Evolutionary conservation across 2,113 vertebrate genomes (phyloP).

Genomic region (Spheniscus mendiculus): DNA sequence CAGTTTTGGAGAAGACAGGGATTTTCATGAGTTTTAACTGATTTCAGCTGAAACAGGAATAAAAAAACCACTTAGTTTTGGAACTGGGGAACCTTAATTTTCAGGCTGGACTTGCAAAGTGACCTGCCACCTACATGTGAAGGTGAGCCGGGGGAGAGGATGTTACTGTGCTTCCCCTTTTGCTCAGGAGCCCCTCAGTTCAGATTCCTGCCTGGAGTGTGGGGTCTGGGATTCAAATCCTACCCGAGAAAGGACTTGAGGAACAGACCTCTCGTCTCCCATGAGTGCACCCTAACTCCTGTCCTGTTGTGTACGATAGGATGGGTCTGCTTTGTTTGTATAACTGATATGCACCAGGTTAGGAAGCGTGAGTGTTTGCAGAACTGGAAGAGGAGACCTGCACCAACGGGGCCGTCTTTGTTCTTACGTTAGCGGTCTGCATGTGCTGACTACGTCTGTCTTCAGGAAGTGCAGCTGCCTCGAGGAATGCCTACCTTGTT

Average conservation of each 20-base stretch:
- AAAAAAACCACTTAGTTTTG: neutral
- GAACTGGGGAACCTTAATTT: neutral
- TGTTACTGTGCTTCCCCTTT: neutral
- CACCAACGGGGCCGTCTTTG: neutral
- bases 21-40: neutral
- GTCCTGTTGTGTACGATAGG: neutral
- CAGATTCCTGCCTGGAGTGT: neutral
- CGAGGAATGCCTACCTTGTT: fast-evolving
- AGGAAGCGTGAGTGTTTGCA: neutral
- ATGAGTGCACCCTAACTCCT: neutral
- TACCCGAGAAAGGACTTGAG: neutral
- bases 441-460: neutral
- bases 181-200: neutral
- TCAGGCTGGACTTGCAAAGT: neutral
- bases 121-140: neutral
- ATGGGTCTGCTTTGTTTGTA: neutral
- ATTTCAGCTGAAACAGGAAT: neutral
- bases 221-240: neutral
- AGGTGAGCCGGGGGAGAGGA: neutral
- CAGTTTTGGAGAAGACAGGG: neutral
- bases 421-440: no score
- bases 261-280: neutral
- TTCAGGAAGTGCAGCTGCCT: neutral
- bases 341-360: neutral
- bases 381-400: neutral